Conservation (phyloP, 2,113 vertebrate genomes). For the Neolamprologus brichardi region DNA sequence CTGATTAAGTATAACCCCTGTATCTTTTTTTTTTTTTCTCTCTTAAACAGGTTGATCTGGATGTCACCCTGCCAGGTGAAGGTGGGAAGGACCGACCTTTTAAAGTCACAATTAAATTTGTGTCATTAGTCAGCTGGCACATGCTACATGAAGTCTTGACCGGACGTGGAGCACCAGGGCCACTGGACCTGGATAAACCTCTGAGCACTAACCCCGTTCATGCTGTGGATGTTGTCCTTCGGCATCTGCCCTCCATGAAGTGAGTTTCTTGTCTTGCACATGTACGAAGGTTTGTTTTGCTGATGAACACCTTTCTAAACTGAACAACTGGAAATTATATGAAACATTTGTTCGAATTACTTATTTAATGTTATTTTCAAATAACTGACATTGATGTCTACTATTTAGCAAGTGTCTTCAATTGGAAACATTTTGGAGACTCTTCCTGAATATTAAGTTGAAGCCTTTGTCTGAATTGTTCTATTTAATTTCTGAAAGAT, state of each 20-base stretch:
- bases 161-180: slow-evolving; percentile 80
- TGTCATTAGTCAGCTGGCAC: slow-evolving; percentile 95
- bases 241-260: slow-evolving; percentile 98
- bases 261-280: slow-evolving; percentile 54
- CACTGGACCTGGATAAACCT: slow-evolving; percentile 91
- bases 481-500: not conserved
- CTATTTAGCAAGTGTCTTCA: not conserved
- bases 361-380: not conserved
- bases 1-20: not conserved
- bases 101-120: slow-evolving; percentile 91
- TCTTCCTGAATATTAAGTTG: not conserved
- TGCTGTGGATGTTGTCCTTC: slow-evolving; percentile 92
- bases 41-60: slow-evolving; percentile 84
- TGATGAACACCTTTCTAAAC: not conserved
- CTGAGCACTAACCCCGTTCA: slow-evolving; percentile 97
- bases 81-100: slow-evolving; percentile 96
- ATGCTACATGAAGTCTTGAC: slow-evolving; percentile 93
- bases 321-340: not conserved
- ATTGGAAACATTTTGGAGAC: not conserved
- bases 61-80: slow-evolving; percentile 93
- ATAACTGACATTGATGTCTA: not conserved
- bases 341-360: not conserved
- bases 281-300: not conserved
- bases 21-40: not conserved
- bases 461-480: not conserved